Evolutionary conservation across 2,888 invertebrate genomes (phyloP).

Genomic region (Agriopis marginaria): DNA sequence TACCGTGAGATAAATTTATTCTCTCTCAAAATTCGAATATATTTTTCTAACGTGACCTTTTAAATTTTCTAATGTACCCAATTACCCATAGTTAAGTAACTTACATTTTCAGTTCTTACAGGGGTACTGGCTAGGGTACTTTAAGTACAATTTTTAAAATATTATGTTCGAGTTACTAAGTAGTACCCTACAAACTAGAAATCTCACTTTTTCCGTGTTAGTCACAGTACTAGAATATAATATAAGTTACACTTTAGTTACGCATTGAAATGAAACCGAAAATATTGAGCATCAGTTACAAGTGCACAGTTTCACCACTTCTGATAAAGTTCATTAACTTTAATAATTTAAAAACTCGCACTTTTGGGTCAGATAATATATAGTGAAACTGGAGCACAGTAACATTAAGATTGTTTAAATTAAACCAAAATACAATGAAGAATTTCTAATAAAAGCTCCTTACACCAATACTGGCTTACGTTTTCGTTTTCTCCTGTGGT

Average conservation of each 20-base stretch:
- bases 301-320: slow-evolving; percentile 54
- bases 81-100: slow-evolving; percentile 23
- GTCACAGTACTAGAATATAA: slow-evolving; percentile 56
- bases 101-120: slow-evolving; percentile 33
- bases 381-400: slow-evolving; percentile 24
- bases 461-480: slow-evolving; percentile 79
- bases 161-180: slow-evolving; percentile 35
- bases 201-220: slow-evolving; percentile 72
- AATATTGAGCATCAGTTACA: slow-evolving; percentile 45
- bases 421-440: slow-evolving; percentile 17
- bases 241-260: slow-evolving; percentile 38
- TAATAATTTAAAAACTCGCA: neutral
- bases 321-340: slow-evolving; percentile 16
- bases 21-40: slow-evolving; percentile 57
- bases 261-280: slow-evolving; percentile 41
- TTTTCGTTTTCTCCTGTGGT: slow-evolving; percentile 72
- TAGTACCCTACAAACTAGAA: slow-evolving; percentile 47
- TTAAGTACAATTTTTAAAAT: slow-evolving; percentile 37
- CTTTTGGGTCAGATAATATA: slow-evolving; percentile 9
- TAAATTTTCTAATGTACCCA: slow-evolving; percentile 30
- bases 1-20: slow-evolving; percentile 57
- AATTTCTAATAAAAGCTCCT: slow-evolving; percentile 43
- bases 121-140: slow-evolving; percentile 34
- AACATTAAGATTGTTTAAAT: slow-evolving; percentile 20
- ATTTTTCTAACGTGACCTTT: slow-evolving; percentile 27